These are phyloP conservation scores for Drosophila neutralis DNA, from an alignment of 2,888 invertebrate species.

Conservation along the genomic window DNA sequence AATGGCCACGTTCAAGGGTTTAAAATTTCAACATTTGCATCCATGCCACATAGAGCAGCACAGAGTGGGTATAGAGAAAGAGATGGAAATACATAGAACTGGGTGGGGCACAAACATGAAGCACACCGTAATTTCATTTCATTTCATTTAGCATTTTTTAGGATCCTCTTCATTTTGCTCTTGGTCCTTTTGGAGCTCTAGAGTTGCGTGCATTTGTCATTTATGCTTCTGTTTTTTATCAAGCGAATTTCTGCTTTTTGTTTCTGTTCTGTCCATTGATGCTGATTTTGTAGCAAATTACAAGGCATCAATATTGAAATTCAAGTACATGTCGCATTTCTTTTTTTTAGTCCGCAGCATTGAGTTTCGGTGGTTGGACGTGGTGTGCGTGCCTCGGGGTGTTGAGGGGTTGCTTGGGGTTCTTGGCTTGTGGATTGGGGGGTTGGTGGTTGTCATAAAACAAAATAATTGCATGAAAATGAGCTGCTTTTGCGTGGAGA, in stretches of 20 bases:
- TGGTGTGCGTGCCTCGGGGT: not conserved
- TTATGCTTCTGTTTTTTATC: slow-evolving; percentile 42
- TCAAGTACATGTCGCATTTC: slow-evolving; percentile 65
- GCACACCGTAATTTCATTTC: slow-evolving; percentile 72
- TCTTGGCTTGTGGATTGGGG: not conserved
- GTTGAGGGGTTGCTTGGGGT: not conserved
- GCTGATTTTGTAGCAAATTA: slow-evolving; percentile 68
- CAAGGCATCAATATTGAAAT: slow-evolving; percentile 68
- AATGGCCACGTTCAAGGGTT: slow-evolving; percentile 81
- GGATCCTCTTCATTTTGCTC: slow-evolving; percentile 10
- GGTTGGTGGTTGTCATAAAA: slow-evolving; percentile 13
- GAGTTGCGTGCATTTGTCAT: slow-evolving; percentile 70
- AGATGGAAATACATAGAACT: not conserved
- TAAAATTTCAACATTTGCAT: slow-evolving; percentile 81
- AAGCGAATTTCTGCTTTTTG: slow-evolving; percentile 13
- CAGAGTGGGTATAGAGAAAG: not conserved
- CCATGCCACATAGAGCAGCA: slow-evolving; percentile 24
- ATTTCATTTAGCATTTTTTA: slow-evolving; percentile 73
- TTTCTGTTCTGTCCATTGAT: slow-evolving; percentile 63
- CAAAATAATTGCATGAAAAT: slow-evolving; percentile 74
- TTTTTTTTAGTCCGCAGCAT: slow-evolving; percentile 44
- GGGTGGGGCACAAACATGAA: slow-evolving; percentile 1
- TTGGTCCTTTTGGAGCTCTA: slow-evolving; percentile 6
- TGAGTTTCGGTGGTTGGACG: not conserved
- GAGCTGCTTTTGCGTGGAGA: slow-evolving; percentile 37